phyloP scores from a whole-genome alignment of 2,113 vertebrate genomes.

The Corythoichthys haematopterus region DNA sequence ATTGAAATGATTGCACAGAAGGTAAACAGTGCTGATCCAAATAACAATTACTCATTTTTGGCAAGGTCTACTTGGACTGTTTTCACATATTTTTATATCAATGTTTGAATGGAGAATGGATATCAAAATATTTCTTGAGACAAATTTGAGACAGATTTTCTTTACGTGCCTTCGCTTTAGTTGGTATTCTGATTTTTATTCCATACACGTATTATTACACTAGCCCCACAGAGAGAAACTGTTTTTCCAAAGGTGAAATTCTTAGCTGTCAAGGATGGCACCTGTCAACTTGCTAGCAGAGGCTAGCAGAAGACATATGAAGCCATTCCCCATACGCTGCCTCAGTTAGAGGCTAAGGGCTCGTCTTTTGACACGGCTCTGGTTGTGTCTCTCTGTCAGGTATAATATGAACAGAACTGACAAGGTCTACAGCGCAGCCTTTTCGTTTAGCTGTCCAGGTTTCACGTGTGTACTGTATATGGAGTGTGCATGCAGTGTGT shows the following conservation, averaged over 20 bases:
- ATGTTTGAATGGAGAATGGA: neutral
- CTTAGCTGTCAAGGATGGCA: conserved; percentile 27
- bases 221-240: neutral
- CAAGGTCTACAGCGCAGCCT: conserved; percentile 46
- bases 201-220: neutral
- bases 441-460: conserved; percentile 53
- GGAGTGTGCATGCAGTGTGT: conserved; percentile 30
- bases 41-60: neutral
- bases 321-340: conserved; percentile 31
- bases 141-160: neutral
- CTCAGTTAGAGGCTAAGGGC: conserved; percentile 41
- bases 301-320: conserved; percentile 22
- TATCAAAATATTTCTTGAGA: neutral
- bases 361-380: conserved; percentile 42
- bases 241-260: neutral
- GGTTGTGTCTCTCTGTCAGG: conserved; percentile 53
- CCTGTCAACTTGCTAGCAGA: conserved; percentile 23
- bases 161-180: neutral
- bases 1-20: neutral
- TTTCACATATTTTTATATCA: neutral
- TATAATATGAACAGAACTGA: conserved; percentile 56
- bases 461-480: conserved; percentile 17
- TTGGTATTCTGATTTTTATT: neutral
- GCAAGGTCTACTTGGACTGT: neutral
- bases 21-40: neutral